Base-by-base conservation (phyloP, 1,140 invertebrate genomes). In the Aphis craccivora region DNA sequence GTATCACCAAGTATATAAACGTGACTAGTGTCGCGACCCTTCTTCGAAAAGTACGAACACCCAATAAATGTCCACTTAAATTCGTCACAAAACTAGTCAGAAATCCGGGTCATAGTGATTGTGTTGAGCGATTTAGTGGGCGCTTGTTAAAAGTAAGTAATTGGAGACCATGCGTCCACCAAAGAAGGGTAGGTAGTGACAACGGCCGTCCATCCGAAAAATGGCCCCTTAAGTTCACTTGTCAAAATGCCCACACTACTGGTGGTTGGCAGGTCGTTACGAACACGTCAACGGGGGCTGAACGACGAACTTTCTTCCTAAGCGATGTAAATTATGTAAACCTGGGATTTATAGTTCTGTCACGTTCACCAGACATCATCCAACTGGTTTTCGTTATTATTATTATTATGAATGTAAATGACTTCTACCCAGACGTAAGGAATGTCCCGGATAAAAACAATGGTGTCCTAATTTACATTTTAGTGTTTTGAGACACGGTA, bases 81-180 rank as follows among this genome's bases (percentile, higher is more conserved):
- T 93, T 55, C n/a, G 48, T 93, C 91, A 53, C 48, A 14, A 55
- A 55, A 86, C 91, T 51, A 51, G 90, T 45, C 37, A 48, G 67
- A 83, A 81, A 91, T 83, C n/a, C 45, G 55, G 89, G 37, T 37
- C 89, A 43, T 40, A 18, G 90, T 35, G 48, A 84, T 55, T 37
- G 91, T 40, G 81, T 84, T 30, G 81, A 84, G 53, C 76, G 51
- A 86, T 93, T 83, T 90, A 90, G 48, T 89, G 88, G 35, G 35
- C 6, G 81, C 91, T 93, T 43, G 91, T 93, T 93, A 93, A 93
- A 93, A 93, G 91, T 93, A 86, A 93, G 81, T 93, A 93, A 93
- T 93, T 93, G 91, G 91, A 93, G 48, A 51, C 81, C 45, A n/a
- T 37, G 25, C 81, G 40, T 35, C 25, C 67, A 51, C 14, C 55